Base-by-base conservation (phyloP, 2,888 invertebrate species). In the Acronicta psi region DNA sequence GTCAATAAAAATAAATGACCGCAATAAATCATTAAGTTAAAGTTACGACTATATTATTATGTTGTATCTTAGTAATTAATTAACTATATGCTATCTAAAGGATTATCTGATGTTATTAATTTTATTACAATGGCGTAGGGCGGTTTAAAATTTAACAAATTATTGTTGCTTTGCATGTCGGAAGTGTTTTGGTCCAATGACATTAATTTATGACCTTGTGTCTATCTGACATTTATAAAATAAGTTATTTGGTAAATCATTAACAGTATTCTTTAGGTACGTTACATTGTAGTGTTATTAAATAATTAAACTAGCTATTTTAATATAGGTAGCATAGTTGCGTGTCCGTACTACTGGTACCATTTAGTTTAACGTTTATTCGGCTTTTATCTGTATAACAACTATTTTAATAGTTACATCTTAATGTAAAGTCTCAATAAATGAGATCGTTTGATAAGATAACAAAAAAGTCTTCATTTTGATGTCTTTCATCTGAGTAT, bases 1-100 rank as follows among this genome's bases (percentile, higher is more conserved):
- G 34, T 63, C 64, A 25, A 68, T 70, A 65, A 70, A 68, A 65
- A 42, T 49, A 9, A 65, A 70, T 65, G 53, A 34, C 11, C 1
- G 29, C 18, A 16, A 59, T 67, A 59, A 59, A 70, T 67, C 70
- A 64, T 20, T 2, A 17, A 37, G 46, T 70, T 59, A 53, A 42
- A 67, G 45, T 66, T 51, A 67, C 59, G 59, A 59, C 69, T 64
- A 40, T 37, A 69, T 67, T 52, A 66, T 57, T 17, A 57, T 64
- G 64, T 63, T 58, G 40, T 57, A 50, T 65, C 65, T 50, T 20
- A 68, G 43, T 56, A 69, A 59, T 62, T 65, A 49, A 55, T 56
- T 61, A 57, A 69, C 45, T 61, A 61, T 51, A 42, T 44, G 41
- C 42, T 59, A 58, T 57, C 51, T 53, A 18, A n/a, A 42, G 38